These are phyloP conservation scores for Numida meleagris DNA, from an alignment of 2,113 vertebrate species.

Conservation along the genomic window DNA sequence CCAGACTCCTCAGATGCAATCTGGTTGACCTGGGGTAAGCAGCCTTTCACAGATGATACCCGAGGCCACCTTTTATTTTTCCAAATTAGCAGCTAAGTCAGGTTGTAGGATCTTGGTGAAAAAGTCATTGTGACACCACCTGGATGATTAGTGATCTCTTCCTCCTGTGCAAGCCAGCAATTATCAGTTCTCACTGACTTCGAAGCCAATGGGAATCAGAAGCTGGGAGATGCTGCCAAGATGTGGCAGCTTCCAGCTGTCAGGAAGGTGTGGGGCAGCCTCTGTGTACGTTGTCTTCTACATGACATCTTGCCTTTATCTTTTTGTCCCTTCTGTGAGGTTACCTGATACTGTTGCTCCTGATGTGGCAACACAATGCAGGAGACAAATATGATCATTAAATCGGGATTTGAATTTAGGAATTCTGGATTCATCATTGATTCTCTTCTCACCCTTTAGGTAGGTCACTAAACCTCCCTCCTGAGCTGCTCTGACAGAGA, in stretches of 20 bases:
- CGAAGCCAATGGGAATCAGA: constrained; percentile 7
- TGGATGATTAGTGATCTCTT: constrained; percentile 55
- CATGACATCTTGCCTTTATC: neutral
- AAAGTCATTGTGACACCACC: constrained; percentile 50
- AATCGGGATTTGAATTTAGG: neutral
- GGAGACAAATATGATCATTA: neutral
- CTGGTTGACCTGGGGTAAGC: neutral
- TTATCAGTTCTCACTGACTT: constrained; percentile 45
- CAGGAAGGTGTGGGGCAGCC: neutral
- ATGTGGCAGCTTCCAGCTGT: constrained; percentile 27
- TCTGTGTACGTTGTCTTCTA: neutral
- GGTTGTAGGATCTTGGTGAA: constrained; percentile 11
- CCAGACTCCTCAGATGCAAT: neutral
- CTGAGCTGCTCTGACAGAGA: neutral
- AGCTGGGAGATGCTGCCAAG: constrained; percentile 17
- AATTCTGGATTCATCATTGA: neutral
- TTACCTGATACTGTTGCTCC: neutral
- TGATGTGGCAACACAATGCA: neutral
- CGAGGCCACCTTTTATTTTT: constrained; percentile 2
- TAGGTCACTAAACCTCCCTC: neutral
- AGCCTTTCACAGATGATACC: neutral
- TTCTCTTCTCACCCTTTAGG: neutral
- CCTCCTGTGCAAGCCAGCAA: constrained; percentile 34
- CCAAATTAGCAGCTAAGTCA: constrained; percentile 31
- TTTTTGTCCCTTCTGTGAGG: neutral